phyloP scores from a whole-genome alignment of 2,113 vertebrate genomes.

The Hemibagrus wyckioides region DNA sequence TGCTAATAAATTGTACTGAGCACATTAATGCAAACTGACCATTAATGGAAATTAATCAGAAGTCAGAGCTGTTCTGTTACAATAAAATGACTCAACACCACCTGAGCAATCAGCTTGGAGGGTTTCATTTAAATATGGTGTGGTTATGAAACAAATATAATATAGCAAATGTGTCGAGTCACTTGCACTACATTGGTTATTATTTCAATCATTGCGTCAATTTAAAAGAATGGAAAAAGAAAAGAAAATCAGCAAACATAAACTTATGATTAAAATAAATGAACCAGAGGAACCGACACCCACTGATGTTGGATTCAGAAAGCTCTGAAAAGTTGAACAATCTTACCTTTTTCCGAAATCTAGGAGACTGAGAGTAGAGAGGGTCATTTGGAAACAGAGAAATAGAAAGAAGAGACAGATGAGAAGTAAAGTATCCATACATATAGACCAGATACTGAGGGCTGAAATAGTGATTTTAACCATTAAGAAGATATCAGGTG shows the following conservation, averaged over 20 bases:
- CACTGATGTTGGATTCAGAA: background rate
- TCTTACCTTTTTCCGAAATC: constrained; percentile 83
- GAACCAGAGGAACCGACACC: background rate
- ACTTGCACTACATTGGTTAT: background rate
- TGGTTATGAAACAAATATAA: background rate
- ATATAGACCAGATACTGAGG: background rate
- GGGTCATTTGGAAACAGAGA: constrained; percentile 40
- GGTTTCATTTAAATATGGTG: background rate
- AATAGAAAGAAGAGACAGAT: constrained; percentile 17
- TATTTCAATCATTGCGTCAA: background rate
- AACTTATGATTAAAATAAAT: background rate
- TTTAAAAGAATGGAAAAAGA: background rate
- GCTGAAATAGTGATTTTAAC: background rate
- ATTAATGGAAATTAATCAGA: background rate
- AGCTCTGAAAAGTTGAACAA: background rate
- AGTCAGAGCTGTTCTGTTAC: background rate
- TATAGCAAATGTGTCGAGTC: background rate
- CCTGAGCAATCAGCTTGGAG: background rate
- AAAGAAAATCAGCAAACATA: background rate
- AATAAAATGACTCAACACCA: background rate
- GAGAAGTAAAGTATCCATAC: constrained; percentile 15
- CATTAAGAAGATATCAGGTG: background rate
- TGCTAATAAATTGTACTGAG: background rate
- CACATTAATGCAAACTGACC: background rate
- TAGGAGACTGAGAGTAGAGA: constrained; percentile 77